phyloP scores from a whole-genome alignment of 1,140 invertebrate genomes.

The Drosophila ogumai region DNA sequence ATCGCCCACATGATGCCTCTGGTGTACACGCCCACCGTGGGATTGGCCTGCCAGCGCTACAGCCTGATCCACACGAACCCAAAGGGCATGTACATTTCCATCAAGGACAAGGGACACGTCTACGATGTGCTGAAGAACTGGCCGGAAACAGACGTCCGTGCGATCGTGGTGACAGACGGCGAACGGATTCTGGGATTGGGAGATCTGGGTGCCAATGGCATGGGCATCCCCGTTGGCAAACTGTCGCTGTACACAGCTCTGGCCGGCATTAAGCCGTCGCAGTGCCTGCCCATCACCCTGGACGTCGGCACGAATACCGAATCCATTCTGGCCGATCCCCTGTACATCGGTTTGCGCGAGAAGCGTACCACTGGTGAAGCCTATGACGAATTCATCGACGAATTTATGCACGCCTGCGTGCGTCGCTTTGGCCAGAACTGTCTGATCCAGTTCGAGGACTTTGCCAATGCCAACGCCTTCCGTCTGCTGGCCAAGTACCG shows the following conservation, averaged over 20 bases:
- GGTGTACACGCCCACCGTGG: conserved; percentile 85
- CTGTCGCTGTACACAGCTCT: conserved; percentile 96
- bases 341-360: conserved; percentile 97
- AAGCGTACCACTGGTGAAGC: conserved; percentile 92
- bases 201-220: conserved; percentile 97
- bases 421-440: conserved; percentile 93
- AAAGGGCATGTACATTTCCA: conserved; percentile 97
- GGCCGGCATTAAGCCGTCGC: conserved; percentile 96
- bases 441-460: conserved; percentile 98
- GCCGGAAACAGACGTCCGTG: conserved; percentile 91
- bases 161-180: conserved; percentile 98
- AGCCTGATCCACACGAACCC: conserved; percentile 86
- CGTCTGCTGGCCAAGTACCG: conserved; percentile 95
- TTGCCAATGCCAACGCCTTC: conserved; percentile 98
- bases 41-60: conserved; percentile 90
- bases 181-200: conserved; percentile 97
- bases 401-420: conserved; percentile 98
- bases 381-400: conserved; percentile 98
- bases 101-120: conserved; percentile 97
- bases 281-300: conserved; percentile 96
- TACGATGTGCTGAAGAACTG: conserved; percentile 90
- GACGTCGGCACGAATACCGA: conserved; percentile 97
- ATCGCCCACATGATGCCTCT: conserved; percentile 95
- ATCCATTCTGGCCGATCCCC: conserved; percentile 93
- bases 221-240: conserved; percentile 99